Percentiles rank a stretch among this genome's conserved stretches.
These are phyloP conservation scores for Drosophila auraria DNA, from an alignment of 1,140 invertebrate species.

Conservation along the genomic window DNA sequence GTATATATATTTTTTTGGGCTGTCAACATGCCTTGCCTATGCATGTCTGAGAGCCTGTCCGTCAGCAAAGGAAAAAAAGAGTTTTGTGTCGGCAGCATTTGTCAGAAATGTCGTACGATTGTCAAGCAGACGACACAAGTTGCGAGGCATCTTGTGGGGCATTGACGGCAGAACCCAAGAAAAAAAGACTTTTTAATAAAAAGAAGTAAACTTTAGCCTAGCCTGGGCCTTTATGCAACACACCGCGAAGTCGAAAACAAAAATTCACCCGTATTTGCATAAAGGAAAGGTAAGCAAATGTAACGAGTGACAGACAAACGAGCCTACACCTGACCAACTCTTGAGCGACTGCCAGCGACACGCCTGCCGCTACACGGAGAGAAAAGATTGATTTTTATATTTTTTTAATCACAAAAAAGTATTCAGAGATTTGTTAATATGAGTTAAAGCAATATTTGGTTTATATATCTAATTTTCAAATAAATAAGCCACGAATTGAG, in stretches of 20 bases:
- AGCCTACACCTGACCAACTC: constrained; percentile 74
- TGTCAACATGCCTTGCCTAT: constrained; percentile 73
- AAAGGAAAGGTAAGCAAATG: constrained; percentile 75
- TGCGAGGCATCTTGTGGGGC: constrained; percentile 57
- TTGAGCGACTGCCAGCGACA: constrained; percentile 42
- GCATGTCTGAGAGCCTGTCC: constrained; percentile 53
- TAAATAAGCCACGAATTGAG: no score
- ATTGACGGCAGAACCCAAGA: constrained; percentile 53
- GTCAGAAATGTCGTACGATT: constrained; percentile 80
- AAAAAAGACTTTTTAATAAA: constrained; percentile 30
- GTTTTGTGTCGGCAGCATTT: constrained; percentile 75
- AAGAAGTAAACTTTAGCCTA: constrained; percentile 11
- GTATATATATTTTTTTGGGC: constrained; percentile 34
- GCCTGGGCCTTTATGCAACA: constrained; percentile 38
- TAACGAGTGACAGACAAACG: constrained; percentile 76
- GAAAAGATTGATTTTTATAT: neutral
- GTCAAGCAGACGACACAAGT: constrained; percentile 64
- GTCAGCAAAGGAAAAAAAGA: constrained; percentile 44
- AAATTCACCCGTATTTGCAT: constrained; percentile 66
- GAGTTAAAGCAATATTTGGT: neutral
- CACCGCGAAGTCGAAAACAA: constrained; percentile 4
- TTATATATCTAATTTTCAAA: no score
- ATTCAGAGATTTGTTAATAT: no score
- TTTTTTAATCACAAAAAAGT: neutral
- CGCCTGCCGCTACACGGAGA: constrained; percentile 10